Percentiles rank a stretch among this genome's conserved stretches.
Evolutionary conservation across 2,888 invertebrate genomes (phyloP).

Genomic region (Amiota communis): DNA sequence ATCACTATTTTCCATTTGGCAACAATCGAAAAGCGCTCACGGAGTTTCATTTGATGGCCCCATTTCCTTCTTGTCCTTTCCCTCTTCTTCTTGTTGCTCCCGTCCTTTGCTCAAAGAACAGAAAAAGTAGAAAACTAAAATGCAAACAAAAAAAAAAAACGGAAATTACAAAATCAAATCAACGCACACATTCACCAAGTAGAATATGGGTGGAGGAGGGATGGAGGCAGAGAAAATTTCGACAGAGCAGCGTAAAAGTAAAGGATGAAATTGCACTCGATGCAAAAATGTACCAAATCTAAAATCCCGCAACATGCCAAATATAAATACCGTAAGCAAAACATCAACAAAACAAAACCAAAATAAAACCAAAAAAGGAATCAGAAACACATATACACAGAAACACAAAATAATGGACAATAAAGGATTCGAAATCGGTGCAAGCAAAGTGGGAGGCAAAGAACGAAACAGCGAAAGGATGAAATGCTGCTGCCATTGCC

Average conservation of each 20-base stretch:
- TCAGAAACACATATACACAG: not conserved
- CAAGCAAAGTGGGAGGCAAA: too few relatives aligned
- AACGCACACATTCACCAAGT: slow-evolving; percentile 26
- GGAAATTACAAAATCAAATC: slow-evolving; percentile 21
- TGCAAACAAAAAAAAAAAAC: slow-evolving; percentile 38
- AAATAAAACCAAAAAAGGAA: not conserved
- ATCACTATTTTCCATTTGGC: slow-evolving; percentile 12
- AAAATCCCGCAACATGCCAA: slow-evolving; percentile 7
- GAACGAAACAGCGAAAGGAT: too few relatives aligned
- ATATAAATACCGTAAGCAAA: not conserved
- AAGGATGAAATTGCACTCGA: slow-evolving; percentile 5
- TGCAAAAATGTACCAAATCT: slow-evolving; percentile 27
- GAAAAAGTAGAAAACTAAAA: slow-evolving; percentile 28
- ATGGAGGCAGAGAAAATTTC: not conserved
- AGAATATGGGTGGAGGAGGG: not conserved
- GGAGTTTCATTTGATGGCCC: slow-evolving; percentile 13
- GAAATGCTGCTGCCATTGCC: not conserved
- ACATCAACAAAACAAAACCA: not conserved
- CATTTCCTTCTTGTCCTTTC: not conserved
- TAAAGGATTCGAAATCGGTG: too few relatives aligned
- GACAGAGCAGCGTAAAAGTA: not conserved
- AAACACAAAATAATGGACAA: too few relatives aligned
- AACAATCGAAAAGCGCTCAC: slow-evolving; percentile 14
- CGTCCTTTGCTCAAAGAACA: not conserved
- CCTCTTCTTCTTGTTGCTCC: not conserved